These are phyloP conservation scores for Phoxinus phoxinus DNA, from an alignment of 2,113 vertebrate species.

Conservation along the genomic window DNA sequence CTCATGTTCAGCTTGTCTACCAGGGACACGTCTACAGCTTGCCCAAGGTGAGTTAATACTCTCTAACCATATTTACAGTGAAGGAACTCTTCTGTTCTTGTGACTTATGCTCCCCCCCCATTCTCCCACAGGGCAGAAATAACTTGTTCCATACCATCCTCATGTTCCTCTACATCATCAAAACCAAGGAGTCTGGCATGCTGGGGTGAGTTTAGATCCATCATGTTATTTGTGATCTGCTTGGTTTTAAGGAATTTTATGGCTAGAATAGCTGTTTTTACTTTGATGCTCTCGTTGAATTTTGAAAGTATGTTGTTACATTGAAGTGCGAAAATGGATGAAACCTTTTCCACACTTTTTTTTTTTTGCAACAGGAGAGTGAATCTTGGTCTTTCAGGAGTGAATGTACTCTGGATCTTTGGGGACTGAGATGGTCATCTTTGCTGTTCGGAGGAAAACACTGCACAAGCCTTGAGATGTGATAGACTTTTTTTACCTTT, in stretches of 20 bases:
- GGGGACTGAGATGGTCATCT: constrained; percentile 67
- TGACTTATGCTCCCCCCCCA: not conserved
- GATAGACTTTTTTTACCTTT: not conserved
- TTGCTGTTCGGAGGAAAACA: not conserved
- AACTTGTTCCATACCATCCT: constrained; percentile 96
- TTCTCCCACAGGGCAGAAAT: constrained; percentile 86
- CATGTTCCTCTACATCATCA: constrained; percentile 97
- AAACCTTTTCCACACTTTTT: not conserved
- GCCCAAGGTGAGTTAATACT: constrained; percentile 83
- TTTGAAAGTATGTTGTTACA: not conserved
- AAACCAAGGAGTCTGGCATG: constrained; percentile 96
- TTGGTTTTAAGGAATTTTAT: not conserved
- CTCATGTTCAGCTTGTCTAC: constrained; percentile 95
- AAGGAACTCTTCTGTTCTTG: not conserved
- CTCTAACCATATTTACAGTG: not conserved
- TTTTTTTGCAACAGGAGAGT: constrained; percentile 80
- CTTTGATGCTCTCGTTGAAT: not conserved
- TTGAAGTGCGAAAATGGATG: not conserved
- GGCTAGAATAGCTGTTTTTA: not conserved
- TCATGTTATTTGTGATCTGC: not conserved
- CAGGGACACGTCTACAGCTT: constrained; percentile 90
- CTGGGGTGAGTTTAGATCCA: constrained; percentile 83
- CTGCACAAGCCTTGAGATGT: constrained; percentile 2
- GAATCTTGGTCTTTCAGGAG: constrained; percentile 91
- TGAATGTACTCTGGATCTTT: constrained; percentile 96